phyloP scores from a whole-genome alignment of 2,888 invertebrate genomes.

The Abrostola tripartita region DNA sequence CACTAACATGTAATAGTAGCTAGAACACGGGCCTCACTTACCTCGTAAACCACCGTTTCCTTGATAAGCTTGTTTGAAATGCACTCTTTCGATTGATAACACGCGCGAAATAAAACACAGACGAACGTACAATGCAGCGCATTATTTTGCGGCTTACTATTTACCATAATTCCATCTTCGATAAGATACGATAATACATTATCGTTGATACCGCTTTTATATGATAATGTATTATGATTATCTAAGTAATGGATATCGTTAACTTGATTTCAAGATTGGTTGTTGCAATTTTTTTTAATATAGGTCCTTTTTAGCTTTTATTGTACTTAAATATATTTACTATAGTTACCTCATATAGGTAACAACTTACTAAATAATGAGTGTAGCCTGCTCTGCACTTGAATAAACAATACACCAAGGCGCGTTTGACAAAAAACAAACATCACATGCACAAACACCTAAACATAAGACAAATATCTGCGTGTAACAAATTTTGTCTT shows the following conservation, averaged over 20 bases:
- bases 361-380: too few relatives aligned
- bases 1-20: not conserved
- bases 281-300: conserved; percentile 46
- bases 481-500: too few relatives aligned
- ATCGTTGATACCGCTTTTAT: conserved; percentile 53
- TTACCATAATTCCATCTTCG: conserved; percentile 79
- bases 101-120: conserved; percentile 59
- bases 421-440: too few relatives aligned
- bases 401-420: too few relatives aligned
- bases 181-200: conserved; percentile 67
- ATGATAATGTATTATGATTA: conserved; percentile 50
- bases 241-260: conserved; percentile 60
- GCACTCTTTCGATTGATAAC: conserved; percentile 67
- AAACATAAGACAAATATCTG: too few relatives aligned
- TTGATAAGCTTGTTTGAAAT: conserved; percentile 66
- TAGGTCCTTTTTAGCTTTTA: conserved; percentile 6
- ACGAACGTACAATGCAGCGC: conserved; percentile 68
- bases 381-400: too few relatives aligned
- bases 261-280: conserved; percentile 64
- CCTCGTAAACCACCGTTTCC: conserved; percentile 46
- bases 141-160: conserved; percentile 60
- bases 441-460: too few relatives aligned
- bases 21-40: conserved; percentile 28
- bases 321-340: too few relatives aligned
- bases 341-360: too few relatives aligned